Evolutionary conservation across 1,140 invertebrate species (phyloP), one percentile per base, ranked within the genome.

Genomic region (Phymorhynchus buccinoides): DNA sequence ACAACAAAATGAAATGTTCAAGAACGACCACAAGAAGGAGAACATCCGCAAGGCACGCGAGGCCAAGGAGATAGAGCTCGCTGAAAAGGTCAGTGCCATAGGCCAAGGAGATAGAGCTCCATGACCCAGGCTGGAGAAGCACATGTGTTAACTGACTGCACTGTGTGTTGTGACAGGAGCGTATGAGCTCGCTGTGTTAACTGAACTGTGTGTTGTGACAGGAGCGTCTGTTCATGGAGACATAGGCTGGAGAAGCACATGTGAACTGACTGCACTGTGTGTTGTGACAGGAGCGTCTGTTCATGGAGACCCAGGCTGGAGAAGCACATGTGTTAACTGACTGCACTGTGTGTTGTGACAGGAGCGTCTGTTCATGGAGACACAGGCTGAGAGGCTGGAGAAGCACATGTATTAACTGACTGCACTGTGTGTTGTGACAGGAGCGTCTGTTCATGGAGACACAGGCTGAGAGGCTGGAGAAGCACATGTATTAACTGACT

Each of bases 381-480:
- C 96, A 89, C 94, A 99, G 0, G 97, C 97, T 89, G 97, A 99
- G 89, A 96, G 95, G 82, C 96, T 98, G 90, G 98, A 99, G 91
- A 95, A 93, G 62, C 90, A 95, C 39, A 94, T 99, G 90, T 95
- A 96, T 42, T 94, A 97, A 83, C 93, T 99, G 87, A n/a, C n/a
- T n/a, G n/a, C n/a, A n/a, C n/a, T n/a, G n/a, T n/a, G n/a, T n/a
- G n/a, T n/a, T 78, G 75, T 37, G 4, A n/a, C 90, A 95, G 95
- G 98, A 99, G 92, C 96, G 96, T 73, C 91, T 95, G 0, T 99
- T 99, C 92, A 94, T 99, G 80, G 97, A 97, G 87, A 96, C 96
- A 89, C 94, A 96, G 95, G 82, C 98, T 93, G 94, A 99, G 88
- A 97, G 99, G 93, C 96, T 98, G 90, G 98, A 99, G 91, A 95